Base-by-base conservation (phyloP, 2,113 vertebrate species). In the Ameiurus melas region DNA sequence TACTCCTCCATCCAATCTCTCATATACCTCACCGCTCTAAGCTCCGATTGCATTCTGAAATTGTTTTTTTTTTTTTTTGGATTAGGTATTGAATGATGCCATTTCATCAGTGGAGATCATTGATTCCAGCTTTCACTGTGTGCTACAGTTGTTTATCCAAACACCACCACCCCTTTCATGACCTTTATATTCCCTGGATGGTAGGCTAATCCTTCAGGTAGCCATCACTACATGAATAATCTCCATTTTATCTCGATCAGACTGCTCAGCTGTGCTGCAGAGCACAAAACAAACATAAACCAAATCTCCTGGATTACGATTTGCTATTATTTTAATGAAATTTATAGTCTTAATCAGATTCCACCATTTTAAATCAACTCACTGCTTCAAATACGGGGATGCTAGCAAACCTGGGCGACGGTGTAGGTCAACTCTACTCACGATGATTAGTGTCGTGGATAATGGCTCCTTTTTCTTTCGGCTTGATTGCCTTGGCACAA, bases 321-420 rank as follows among this genome's bases (percentile, higher is more conserved):
- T 68, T 58, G 71, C 85, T 82, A 90, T 91, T 90, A 91, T 64
- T 82, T 84, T 87, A 90, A 91, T 91, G 89, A 91, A 90, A 91
- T 89, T 66, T 85, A 90, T 86, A 91, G 78, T 90, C 90, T 71
- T 89, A 88, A 88, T 91, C 87, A 86, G 57, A 83, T 64, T 53
- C 57, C 27, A 27, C 36, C 51, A 19, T 81, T 87, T 87, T 85
- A 53, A 71, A 64, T 84, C 70, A 17, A 47, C 58, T 62, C 73
- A 81, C 2, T 53, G 62, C 66, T 33, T 19, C 10, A 33, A 13
- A 78, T 64, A 47, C 25, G n/a, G 70, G 30, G 33, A 64, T 33
- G 68, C 66, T 30, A 64, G n/a, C 25, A 2, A 55, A 55, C 39
- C 64, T n/a, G 33, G 27, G 4, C 60, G 60, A 85, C 60, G 57